A percentile compares a stretch with the other conserved stretches of the same genome.
Conservation (phyloP, 2,797 vertebrate genomes). For the Sebastes iracundus region DNA sequence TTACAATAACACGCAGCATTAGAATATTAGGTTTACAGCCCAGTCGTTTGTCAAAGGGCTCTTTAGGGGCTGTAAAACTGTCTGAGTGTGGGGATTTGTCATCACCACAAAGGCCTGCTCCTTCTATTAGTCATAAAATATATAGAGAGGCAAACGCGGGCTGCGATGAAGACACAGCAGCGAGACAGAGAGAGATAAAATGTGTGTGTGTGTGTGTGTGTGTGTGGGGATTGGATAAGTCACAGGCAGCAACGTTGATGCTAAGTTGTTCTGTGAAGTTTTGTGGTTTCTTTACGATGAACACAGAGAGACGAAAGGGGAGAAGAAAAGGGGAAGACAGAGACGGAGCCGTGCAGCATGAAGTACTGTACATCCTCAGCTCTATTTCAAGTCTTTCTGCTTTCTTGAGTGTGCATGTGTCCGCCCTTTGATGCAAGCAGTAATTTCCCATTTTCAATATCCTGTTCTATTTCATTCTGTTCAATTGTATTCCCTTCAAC, state of each 20-base stretch:
- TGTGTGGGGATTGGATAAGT: slow-evolving; percentile 8
- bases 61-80: slow-evolving; percentile 95
- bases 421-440: slow-evolving; percentile 50
- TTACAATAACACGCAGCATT: slow-evolving; percentile 84
- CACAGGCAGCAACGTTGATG: slow-evolving; percentile 10
- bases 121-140: slow-evolving; percentile 93
- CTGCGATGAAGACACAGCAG: slow-evolving; percentile 63
- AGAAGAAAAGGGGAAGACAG: not conserved
- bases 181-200: slow-evolving; percentile 25
- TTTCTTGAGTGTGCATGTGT: not conserved
- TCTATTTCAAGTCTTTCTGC: slow-evolving; percentile 28
- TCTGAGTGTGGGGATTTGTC: slow-evolving; percentile 90
- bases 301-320: slow-evolving; percentile 6
- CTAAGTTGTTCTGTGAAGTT: slow-evolving; percentile 68
- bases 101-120: slow-evolving; percentile 87
- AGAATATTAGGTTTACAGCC: slow-evolving; percentile 92
- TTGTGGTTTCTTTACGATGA: slow-evolving; percentile 65
- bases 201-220: not conserved
- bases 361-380: slow-evolving; percentile 18
- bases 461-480: slow-evolving; percentile 66
- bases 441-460: slow-evolving; percentile 73
- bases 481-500: slow-evolving; percentile 64
- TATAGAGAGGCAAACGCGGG: slow-evolving; percentile 80
- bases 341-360: not conserved
- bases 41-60: slow-evolving; percentile 88